Evolutionary conservation across 2,888 invertebrate genomes (phyloP).

Genomic region (Phortica magna): DNA sequence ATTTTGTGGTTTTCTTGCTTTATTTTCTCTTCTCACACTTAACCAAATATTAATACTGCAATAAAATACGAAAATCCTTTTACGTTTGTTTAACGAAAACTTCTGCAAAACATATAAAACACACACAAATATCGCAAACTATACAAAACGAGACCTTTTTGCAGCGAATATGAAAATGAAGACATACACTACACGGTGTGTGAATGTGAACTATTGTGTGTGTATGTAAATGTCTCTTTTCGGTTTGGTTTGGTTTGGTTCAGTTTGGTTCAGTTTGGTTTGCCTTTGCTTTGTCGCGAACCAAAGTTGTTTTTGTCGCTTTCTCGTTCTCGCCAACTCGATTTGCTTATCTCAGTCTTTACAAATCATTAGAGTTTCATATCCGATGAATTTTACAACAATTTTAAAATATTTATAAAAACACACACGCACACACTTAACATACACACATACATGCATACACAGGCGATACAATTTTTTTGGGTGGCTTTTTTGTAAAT

Average conservation of each 20-base stretch:
- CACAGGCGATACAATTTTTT: neutral
- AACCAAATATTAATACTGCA: slow-evolving; percentile 3
- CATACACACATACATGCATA: neutral
- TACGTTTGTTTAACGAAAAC: slow-evolving; percentile 43
- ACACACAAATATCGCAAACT: slow-evolving; percentile 7
- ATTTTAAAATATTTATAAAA: slow-evolving; percentile 60
- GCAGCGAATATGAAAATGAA: neutral
- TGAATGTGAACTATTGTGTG: neutral
- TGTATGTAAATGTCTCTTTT: neutral
- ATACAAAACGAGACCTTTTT: slow-evolving; percentile 5
- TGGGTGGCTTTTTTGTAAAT: neutral
- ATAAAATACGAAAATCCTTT: slow-evolving; percentile 59
- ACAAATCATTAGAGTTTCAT: slow-evolving; percentile 76
- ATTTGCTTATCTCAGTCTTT: slow-evolving; percentile 70
- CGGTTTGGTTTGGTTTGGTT: neutral
- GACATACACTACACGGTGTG: no score
- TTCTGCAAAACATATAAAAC: slow-evolving; percentile 20
- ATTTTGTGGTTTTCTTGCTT: slow-evolving; percentile 1
- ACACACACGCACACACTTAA: slow-evolving; percentile 33
- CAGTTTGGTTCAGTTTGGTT: neutral
- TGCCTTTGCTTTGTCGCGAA: slow-evolving; percentile 12
- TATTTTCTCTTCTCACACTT: neutral
- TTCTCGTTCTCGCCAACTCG: neutral
- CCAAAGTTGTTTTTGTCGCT: slow-evolving; percentile 15
- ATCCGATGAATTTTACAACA: slow-evolving; percentile 73